Conservation (phyloP, 2,113 vertebrate genomes). For the Lycaon pictus region DNA sequence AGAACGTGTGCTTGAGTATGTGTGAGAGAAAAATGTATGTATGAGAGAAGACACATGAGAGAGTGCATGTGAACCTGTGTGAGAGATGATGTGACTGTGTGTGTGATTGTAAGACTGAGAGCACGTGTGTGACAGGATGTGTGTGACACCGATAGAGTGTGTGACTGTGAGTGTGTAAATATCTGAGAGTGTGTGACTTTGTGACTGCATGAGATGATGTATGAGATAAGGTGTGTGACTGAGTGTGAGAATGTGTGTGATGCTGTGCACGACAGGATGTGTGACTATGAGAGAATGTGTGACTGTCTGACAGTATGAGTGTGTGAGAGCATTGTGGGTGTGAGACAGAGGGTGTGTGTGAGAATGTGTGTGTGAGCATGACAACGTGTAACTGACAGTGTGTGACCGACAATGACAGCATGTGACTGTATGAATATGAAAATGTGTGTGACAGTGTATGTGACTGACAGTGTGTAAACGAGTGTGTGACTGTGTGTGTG, state of each 20-base stretch:
- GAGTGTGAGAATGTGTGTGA: neutral
- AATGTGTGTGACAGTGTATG: too few relatives aligned
- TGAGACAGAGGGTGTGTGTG: neutral
- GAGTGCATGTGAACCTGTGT: neutral
- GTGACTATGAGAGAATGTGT: neutral
- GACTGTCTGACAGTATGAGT: neutral
- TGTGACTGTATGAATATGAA: too few relatives aligned
- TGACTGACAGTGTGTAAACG: too few relatives aligned
- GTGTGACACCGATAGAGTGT: neutral
- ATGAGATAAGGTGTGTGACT: neutral
- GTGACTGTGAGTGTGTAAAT: neutral
- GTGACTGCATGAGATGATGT: neutral
- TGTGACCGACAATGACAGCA: neutral
- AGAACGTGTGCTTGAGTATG: neutral
- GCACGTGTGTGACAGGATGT: neutral
- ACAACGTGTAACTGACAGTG: too few relatives aligned
- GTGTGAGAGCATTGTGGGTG: too few relatives aligned
- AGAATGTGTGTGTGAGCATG: neutral
- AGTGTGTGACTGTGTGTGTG: neutral
- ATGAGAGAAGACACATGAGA: fast-evolving
- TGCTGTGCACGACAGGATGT: neutral
- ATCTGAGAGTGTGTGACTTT: too few relatives aligned
- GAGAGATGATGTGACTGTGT: neutral
- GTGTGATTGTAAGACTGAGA: neutral
- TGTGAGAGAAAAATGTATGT: neutral